phyloP scores from a whole-genome alignment of 2,113 vertebrate genomes.

The Aptenodytes forsteri region DNA sequence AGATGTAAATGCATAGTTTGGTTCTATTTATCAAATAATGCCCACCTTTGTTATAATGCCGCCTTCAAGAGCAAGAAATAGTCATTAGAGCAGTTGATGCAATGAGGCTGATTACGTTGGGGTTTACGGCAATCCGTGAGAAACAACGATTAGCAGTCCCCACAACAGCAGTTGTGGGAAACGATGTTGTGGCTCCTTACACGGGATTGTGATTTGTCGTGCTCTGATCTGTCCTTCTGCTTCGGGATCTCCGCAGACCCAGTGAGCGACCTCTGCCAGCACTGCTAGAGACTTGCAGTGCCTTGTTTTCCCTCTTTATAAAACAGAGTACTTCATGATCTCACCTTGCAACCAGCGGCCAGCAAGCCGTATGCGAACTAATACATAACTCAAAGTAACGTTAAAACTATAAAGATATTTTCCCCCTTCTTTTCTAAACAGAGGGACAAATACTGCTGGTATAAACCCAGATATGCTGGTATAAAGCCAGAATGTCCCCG shows the following conservation, averaged over 20 bases:
- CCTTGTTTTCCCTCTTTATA: not conserved
- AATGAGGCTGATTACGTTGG: not conserved
- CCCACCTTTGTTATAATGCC: not conserved
- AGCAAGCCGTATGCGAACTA: rapidly evolving
- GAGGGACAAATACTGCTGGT: not conserved
- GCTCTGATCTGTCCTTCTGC: not conserved
- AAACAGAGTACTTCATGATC: not conserved
- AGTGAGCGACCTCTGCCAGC: not conserved
- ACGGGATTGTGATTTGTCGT: rapidly evolving
- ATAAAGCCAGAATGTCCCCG: not conserved
- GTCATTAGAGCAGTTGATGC: not conserved
- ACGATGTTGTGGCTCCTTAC: not conserved
- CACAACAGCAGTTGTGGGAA: not conserved
- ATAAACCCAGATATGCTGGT: not conserved
- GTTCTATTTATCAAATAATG: not conserved
- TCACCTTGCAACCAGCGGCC: not conserved
- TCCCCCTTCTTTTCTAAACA: not conserved
- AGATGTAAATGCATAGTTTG: not conserved
- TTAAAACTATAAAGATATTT: not conserved
- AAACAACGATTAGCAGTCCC: not conserved
- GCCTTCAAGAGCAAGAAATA: not conserved
- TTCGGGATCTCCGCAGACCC: not conserved
- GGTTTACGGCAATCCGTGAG: not conserved
- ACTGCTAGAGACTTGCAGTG: not conserved
- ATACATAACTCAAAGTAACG: not conserved